Base-by-base conservation (phyloP, 2,113 vertebrate species). In the Numida meleagris region DNA sequence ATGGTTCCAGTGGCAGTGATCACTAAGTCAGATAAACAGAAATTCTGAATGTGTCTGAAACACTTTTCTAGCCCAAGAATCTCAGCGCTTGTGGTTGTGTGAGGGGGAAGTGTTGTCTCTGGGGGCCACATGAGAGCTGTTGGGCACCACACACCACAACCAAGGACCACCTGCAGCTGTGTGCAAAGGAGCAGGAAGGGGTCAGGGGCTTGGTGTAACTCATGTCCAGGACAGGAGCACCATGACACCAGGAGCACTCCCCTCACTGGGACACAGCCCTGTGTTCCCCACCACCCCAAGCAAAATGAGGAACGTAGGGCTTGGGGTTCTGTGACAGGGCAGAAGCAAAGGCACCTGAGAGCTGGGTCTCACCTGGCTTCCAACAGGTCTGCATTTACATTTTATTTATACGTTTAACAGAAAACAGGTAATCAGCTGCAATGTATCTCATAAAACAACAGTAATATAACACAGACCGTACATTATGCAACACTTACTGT, bases 381-480 rank as follows among this genome's bases (percentile, higher is more conserved):
- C 74, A 80, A 24, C 58, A 75, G 58, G 42, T 6, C 78, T 73
- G 82, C 61, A 94, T 84, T 80, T 80, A 80, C 33, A 77, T 89
- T 96, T 96, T 96, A 95, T 95, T 96, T 40, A 67, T 84, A 95
- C 63, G 81, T 88, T 89, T 71, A 86, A 95, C 89, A 84, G 84
- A 96, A 94, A 93, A 61, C 93, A 95, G 21, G 24, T 95, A 89
- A 89, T 77, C 55, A 91, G 58, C 73, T 61, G 58, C 57, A 45
- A 83, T 34, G 33, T 8, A 82, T 31, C 34, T 83, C 61, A 77
- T 88, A 87, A 82, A 78, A 3, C 82, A 94, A 80, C 50, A 63
- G 63, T 59, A 82, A 73, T 53, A 66, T 40, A 82, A 79, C 83
- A 93, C 21, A 76, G 58, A 84, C 61, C 77, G 61, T 61, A 93